phyloP scores from a whole-genome alignment of 1,140 invertebrate genomes.

The Agraylea sexmaculata region DNA sequence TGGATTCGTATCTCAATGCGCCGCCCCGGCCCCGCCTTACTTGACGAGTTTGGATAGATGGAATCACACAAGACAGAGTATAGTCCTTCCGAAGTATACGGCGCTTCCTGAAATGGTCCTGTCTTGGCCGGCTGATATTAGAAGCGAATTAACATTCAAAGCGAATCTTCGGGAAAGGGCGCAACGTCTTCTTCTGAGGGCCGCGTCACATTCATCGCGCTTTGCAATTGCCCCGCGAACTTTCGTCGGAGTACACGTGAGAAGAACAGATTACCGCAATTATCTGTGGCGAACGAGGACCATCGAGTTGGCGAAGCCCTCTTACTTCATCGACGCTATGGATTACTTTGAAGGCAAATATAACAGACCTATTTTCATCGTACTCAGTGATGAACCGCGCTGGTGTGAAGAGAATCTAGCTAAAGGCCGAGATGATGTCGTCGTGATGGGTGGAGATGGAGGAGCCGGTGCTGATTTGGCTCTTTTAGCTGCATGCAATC shows the following conservation, averaged over 20 bases:
- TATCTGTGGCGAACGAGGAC: conserved; percentile 43
- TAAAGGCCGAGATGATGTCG: conserved; percentile 34
- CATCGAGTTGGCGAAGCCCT: conserved; percentile 37
- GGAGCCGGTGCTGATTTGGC: conserved; percentile 50
- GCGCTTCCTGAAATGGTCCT: conserved; percentile 44
- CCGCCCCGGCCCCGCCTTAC: conserved; percentile 34
- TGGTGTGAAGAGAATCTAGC: conserved; percentile 46
- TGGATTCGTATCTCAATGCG: conserved; percentile 44
- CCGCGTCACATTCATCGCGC: no score
- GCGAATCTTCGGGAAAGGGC: conserved; percentile 35
- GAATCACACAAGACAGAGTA: conserved; percentile 47
- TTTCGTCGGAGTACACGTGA: conserved; percentile 47
- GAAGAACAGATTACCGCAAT: conserved; percentile 47
- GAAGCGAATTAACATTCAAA: conserved; percentile 44
- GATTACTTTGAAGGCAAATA: conserved; percentile 43
- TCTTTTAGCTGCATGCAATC: conserved; percentile 50
- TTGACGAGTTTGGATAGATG: conserved; percentile 41
- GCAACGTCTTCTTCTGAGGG: conserved; percentile 31
- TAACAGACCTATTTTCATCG: conserved; percentile 40
- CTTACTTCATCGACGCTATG: conserved; percentile 46
- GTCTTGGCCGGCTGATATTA: conserved; percentile 43
- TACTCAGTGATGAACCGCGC: conserved; percentile 49
- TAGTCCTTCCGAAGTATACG: conserved; percentile 44
- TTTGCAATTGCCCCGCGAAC: conserved; percentile 25
- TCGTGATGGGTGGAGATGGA: conserved; percentile 33